Conservation (phyloP, 64 coral and sea anemone species). For the Montipora capricornis region DNA sequence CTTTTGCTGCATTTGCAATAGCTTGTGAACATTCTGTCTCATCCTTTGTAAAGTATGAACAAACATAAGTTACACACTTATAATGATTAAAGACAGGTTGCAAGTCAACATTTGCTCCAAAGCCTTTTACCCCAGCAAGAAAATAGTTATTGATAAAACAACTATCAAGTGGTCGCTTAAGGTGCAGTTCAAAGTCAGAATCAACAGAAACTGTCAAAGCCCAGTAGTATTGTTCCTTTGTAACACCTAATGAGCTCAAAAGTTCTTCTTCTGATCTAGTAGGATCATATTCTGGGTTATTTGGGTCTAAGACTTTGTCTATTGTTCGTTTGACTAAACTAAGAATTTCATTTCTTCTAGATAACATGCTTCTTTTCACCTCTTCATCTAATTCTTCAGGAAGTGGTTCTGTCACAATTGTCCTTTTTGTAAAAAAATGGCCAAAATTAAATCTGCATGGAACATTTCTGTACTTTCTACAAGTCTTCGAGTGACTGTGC, state of each 20-base stretch:
- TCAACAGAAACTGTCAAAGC: not conserved
- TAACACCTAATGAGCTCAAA: constrained; percentile 19
- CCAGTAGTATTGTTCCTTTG: constrained; percentile 37
- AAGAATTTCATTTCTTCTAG: too few species aligned
- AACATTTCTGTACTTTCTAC: too few species aligned
- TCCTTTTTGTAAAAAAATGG: too few species aligned
- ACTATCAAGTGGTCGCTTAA: not conserved
- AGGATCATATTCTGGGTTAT: too few species aligned
- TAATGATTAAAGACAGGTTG: not conserved
- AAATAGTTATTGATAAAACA: not conserved
- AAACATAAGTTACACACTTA: not conserved
- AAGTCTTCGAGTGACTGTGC: too few species aligned
- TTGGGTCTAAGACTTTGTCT: too few species aligned
- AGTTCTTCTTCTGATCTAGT: not conserved
- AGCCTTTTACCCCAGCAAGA: not conserved
- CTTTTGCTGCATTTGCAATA: not conserved
- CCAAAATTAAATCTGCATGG: too few species aligned
- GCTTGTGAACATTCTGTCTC: not conserved
- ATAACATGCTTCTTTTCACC: too few species aligned
- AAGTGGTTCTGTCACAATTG: too few species aligned
- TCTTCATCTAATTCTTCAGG: too few species aligned
- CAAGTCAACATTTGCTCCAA: not conserved
- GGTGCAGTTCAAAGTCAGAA: not conserved
- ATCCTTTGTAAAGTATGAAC: not conserved
- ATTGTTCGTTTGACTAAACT: too few species aligned